Conservation (phyloP, 2,888 invertebrate species). For the Tetranychus piercei region DNA sequence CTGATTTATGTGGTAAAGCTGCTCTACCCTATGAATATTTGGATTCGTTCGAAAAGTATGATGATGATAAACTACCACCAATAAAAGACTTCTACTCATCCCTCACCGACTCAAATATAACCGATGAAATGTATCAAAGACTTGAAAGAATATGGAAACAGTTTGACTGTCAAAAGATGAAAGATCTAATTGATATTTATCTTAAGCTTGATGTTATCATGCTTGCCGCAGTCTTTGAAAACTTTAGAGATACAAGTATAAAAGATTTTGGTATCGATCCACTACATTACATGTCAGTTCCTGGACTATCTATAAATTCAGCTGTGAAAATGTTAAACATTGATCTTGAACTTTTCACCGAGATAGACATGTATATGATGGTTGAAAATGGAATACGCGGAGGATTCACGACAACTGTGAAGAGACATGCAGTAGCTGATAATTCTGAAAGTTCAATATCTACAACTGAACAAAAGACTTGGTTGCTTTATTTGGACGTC, state of each 20-base stretch:
- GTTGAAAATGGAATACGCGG: neutral
- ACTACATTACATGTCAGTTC: too few species aligned
- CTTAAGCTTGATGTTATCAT: neutral
- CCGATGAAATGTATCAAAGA: too few species aligned
- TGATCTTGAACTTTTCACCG: neutral
- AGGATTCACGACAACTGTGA: neutral
- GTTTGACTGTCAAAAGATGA: neutral
- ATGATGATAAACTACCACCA: too few species aligned
- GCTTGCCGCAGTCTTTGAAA: neutral
- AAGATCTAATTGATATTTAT: neutral
- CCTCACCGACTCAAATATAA: too few species aligned
- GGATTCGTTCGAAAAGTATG: too few species aligned
- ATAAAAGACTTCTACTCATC: too few species aligned
- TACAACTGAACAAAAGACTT: neutral
- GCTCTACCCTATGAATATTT: neutral
- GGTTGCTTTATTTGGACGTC: neutral
- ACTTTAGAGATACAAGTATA: neutral
- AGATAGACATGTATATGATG: neutral
- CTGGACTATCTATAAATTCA: too few species aligned
- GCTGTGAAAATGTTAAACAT: too few species aligned
- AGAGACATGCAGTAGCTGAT: conserved; percentile 13
- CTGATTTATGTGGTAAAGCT: neutral
- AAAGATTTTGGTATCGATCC: neutral
- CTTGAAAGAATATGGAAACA: too few species aligned
- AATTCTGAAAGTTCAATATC: neutral